These are phyloP conservation scores for Acrossocheilus fasciatus DNA, from an alignment of 2,797 vertebrate genomes.

Conservation along the genomic window DNA sequence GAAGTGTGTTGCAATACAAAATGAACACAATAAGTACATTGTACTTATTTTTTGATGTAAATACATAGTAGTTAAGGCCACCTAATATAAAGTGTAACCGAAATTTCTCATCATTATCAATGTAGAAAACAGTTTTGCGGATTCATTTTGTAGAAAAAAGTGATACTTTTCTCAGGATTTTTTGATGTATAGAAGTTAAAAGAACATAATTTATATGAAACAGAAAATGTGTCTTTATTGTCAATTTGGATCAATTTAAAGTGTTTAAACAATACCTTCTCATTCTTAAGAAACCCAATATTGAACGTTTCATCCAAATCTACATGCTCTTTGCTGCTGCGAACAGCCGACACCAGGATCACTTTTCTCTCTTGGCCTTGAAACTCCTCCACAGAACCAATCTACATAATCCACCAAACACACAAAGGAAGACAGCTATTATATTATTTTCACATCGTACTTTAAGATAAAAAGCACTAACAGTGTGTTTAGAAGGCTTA, in stretches of 20 bases:
- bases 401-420: conserved; percentile 72
- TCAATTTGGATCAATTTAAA: neutral
- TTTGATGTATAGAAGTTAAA: neutral
- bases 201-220: neutral
- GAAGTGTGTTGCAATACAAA: too few species aligned
- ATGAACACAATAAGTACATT: too few species aligned
- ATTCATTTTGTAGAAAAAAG: neutral
- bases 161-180: neutral
- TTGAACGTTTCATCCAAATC: conserved; percentile 82
- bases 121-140: neutral
- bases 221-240: neutral
- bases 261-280: conserved; percentile 80
- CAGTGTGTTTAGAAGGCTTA: neutral
- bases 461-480: neutral
- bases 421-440: neutral
- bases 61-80: too few species aligned
- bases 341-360: conserved; percentile 90
- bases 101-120: neutral
- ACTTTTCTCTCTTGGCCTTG: conserved; percentile 92
- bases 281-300: conserved; percentile 92
- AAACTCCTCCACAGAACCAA: conserved; percentile 96
- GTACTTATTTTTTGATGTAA: too few species aligned
- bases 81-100: too few species aligned
- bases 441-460: neutral
- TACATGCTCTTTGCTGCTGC: conserved; percentile 81